Percentiles rank a stretch among this genome's conserved stretches.
Conservation (phyloP, 2,888 invertebrate species). For the Scelioninae gen. 1 region DNA sequence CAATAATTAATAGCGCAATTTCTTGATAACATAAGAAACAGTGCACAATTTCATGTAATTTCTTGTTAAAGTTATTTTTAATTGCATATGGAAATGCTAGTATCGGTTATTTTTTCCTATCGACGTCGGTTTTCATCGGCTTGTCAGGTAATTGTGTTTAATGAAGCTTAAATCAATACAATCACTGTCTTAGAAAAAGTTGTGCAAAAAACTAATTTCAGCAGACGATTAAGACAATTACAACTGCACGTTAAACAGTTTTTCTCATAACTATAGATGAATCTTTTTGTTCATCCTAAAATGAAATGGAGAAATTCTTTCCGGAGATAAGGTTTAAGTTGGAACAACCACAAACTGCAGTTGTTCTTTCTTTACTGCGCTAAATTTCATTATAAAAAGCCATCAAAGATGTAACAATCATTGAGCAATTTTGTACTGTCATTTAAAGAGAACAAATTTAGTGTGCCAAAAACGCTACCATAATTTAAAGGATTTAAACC, state of each 20-base stretch:
- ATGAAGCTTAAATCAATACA: constrained; percentile 58
- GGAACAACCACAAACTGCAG: background rate
- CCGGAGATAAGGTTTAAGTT: constrained; percentile 10
- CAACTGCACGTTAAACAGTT: constrained; percentile 14
- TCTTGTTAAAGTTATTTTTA: no score
- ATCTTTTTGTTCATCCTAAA: no score
- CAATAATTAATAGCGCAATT: constrained; percentile 49
- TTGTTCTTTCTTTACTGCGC: no score
- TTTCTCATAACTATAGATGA: no score
- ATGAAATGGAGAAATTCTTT: constrained; percentile 4
- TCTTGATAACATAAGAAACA: constrained; percentile 16
- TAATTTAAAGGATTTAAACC: no score
- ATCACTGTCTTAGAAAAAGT: constrained; percentile 28
- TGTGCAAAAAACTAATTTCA: constrained; percentile 27
- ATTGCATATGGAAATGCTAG: constrained; percentile 46
- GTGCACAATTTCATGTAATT: constrained; percentile 18
- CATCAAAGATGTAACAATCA: no score
- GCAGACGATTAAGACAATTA: constrained; percentile 32
- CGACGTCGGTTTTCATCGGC: constrained; percentile 41
- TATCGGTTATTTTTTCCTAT: constrained; percentile 15
- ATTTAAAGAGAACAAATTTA: no score
- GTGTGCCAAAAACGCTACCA: no score
- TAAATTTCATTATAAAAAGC: no score
- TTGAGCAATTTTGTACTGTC: no score
- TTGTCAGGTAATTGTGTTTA: constrained; percentile 48